Base-by-base conservation (phyloP, 2,888 invertebrate species). In the Drosophila ustulata region DNA sequence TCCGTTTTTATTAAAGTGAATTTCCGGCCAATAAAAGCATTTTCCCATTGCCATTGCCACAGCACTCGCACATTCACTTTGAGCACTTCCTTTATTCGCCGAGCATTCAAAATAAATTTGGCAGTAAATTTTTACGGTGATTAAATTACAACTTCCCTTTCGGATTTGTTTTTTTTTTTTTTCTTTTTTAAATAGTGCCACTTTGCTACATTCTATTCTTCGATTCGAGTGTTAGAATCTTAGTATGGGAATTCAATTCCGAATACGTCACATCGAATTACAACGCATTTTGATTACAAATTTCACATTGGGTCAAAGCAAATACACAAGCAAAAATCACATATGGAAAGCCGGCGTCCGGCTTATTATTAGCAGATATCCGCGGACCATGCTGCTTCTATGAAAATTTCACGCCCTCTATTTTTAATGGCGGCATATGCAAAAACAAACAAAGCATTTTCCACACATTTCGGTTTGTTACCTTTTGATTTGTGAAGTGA, bases 331-430 rank as follows among this genome's bases (percentile, higher is more conserved):
- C 57, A 28, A 13, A 67, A 59, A 58, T 56, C 47, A 61, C 70
- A 71, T 59, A 52, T 73, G 64, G 57, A 51, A 59, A 25, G 41
- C 25, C 39, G 23, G 65, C 84, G 81, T 84, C 84, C 83, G 86
- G 77, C 62, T 43, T 51, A 49, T 64, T 75, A 73, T 79, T 66
- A 59, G 68, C 74, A 61, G 68, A 77, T 75, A 67, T 79, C 70
- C 86, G 79, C 66, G 62, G 51, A 55, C 32, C 52, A 66, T 51
- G 59, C 59, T 55, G 43, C 37, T 25, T 61, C 61, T 71, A 34
- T 49, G 69, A 59, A 77, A 66, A 66, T 77, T 77, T 86, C 81
- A 79, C 86, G 75, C 86, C 72, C 83, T 61, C 34, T 41, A 50
- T 66, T 66, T 74, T 83, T 77, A 76, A 80, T 75, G 53, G 62